Evolutionary conservation across 2,113 vertebrate species (phyloP), one percentile per base, ranked within the genome.

Genomic region (Gnathonemus longibarbis): DNA sequence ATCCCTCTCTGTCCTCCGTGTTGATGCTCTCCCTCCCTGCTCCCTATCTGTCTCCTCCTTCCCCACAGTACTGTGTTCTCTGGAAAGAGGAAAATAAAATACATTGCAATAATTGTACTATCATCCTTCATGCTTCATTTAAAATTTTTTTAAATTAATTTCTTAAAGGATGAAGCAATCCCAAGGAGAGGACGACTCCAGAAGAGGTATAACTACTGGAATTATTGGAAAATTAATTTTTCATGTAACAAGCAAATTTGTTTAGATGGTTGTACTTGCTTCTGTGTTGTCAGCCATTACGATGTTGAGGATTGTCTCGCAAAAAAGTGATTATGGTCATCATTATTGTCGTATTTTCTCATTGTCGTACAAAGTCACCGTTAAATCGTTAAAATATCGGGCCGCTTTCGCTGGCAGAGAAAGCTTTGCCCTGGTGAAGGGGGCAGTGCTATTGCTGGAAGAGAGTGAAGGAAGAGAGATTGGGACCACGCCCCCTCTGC

Each of bases 381-480:
- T n/a, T 70, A 46, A 27, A 62, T 56, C 53, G 70, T 8, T 90
- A 27, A 27, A 46, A 31, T 66, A 10, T 70, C 7, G 39, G 66
- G 5, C 85, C 46, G 24, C 89, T 87, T 90, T 1, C 1, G 3
- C 31, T 86, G n/a, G 1, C 92, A 99, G 98, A 94, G 98, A 99
- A 94, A 99, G 98, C 92, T 99, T 99, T 15, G 98, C 97, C 0
- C 93, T 99, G 42, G 96, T 99, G 17, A 97, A 96, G 42, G 98
- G 98, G n/a, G 97, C 97, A 0, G 97, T 97, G 1, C 94, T 97
- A 62, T 95, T 98, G 88, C 95, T 99, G 74, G 97, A 97, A 0
- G 97, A 97, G 0, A 95, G 93, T 17, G 95, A 92, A 53, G 92
- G 87, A 6, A 62, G 84, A 2, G 0, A 92, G 17, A 91, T 94